phyloP scores from a whole-genome alignment of 2,888 invertebrate genomes.

The Embidobia sp. region DNA sequence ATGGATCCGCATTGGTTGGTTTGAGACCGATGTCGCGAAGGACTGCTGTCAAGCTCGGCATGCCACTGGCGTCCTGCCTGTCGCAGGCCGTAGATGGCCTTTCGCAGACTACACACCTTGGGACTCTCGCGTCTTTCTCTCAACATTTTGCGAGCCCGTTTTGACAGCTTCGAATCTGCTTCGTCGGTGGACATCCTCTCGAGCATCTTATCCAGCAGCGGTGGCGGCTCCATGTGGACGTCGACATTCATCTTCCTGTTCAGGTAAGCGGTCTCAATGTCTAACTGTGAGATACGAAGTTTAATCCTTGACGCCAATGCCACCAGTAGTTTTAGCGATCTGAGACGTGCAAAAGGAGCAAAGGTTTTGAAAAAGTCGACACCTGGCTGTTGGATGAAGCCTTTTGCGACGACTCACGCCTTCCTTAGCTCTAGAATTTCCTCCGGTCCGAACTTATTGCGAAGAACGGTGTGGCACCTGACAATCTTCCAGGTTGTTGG shows the following conservation, averaged over 20 bases:
- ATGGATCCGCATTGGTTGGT: slow-evolving; percentile 22
- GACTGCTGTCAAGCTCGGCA: neutral
- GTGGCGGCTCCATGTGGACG: neutral
- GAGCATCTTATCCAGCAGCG: neutral
- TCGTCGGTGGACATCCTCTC: neutral
- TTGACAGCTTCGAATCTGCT: neutral
- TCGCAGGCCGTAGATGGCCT: neutral
- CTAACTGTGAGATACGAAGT: neutral
- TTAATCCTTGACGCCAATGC: neutral
- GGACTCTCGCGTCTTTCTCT: too few relatives aligned
- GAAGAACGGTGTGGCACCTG: too few relatives aligned
- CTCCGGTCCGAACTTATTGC: too few relatives aligned
- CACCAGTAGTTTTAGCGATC: neutral
- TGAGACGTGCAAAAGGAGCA: too few relatives aligned
- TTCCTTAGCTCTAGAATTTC: too few relatives aligned
- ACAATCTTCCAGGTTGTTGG: too few relatives aligned
- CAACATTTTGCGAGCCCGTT: neutral
- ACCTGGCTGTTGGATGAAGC: too few relatives aligned
- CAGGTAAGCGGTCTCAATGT: neutral
- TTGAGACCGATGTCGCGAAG: neutral
- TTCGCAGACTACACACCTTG: neutral
- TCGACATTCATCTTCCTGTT: neutral
- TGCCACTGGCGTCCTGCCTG: neutral
- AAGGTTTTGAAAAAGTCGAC: too few relatives aligned
- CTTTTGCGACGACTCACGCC: too few relatives aligned